phyloP scores from a whole-genome alignment of 2,888 invertebrate genomes.

The Acleris sparsana region DNA sequence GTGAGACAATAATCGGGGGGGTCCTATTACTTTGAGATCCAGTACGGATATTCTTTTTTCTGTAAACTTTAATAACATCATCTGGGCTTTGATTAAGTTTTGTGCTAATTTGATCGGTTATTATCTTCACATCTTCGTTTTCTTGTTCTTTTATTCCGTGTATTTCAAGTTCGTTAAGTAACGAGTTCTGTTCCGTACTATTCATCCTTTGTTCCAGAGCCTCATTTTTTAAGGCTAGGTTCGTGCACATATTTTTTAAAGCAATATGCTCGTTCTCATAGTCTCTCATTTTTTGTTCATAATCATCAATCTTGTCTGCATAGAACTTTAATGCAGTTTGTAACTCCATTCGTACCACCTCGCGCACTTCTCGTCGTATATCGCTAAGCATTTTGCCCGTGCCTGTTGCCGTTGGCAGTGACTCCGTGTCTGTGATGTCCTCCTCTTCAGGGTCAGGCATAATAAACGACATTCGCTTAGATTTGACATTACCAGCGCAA shows the following conservation, averaged over 20 bases:
- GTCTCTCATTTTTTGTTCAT: no score
- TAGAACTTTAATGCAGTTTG: no score
- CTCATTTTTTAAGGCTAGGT: conserved; percentile 29
- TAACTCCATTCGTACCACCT: background rate
- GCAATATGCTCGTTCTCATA: no score
- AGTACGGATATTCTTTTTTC: no score
- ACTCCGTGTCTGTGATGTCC: background rate
- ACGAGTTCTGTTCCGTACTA: conserved; percentile 28
- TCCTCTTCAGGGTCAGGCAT: no score
- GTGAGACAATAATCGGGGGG: no score
- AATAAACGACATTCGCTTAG: no score
- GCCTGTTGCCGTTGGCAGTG: background rate
- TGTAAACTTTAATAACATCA: conserved; percentile 2
- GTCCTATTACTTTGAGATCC: no score
- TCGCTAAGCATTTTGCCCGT: no score
- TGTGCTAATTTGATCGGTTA: background rate
- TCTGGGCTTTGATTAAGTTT: conserved; percentile 3
- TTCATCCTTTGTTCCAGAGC: conserved; percentile 35
- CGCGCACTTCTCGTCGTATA: background rate
- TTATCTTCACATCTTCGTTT: conserved; percentile 6
- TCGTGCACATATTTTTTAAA: conserved; percentile 11
- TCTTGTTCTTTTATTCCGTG: conserved; percentile 17
- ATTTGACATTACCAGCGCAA: no score
- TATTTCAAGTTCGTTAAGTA: conserved; percentile 26
- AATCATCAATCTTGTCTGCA: no score